Evolutionary conservation across 2,888 invertebrate genomes (phyloP).

Genomic region (Gnatocerus cornutus): DNA sequence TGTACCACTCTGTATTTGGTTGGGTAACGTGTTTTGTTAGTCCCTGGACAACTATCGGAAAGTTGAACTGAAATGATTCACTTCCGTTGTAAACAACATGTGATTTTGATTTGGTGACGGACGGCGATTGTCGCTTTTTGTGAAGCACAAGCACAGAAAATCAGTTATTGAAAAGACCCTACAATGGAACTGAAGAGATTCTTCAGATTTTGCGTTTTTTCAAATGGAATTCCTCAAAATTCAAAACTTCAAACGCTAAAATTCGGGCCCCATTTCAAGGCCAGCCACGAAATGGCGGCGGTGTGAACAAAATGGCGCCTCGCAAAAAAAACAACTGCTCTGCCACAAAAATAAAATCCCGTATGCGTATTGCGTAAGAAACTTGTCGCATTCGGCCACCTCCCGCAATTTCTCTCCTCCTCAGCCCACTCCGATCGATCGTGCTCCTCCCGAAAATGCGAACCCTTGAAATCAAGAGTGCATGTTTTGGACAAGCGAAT

Average conservation of each 20-base stretch:
- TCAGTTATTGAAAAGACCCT: too few species aligned
- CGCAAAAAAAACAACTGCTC: too few species aligned
- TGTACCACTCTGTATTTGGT: neutral
- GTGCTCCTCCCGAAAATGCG: neutral
- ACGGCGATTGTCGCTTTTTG: neutral
- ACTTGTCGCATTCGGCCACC: constrained; percentile 7
- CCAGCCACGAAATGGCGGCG: too few species aligned
- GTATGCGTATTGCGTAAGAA: constrained; percentile 22
- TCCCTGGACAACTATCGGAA: constrained; percentile 12
- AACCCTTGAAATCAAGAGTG: constrained; percentile 12
- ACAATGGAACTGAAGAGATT: too few species aligned
- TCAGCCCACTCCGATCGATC: constrained; percentile 9
- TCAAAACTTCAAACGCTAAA: too few species aligned
- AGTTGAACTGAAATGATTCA: constrained; percentile 23
- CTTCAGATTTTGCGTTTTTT: too few species aligned
- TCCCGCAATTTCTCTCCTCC: constrained; percentile 11
- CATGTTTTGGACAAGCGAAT: neutral
- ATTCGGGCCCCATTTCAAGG: too few species aligned
- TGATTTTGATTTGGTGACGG: neutral
- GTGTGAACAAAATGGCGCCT: too few species aligned
- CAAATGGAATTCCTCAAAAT: too few species aligned
- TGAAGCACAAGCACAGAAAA: neutral
- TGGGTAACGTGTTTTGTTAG: neutral
- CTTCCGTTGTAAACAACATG: constrained; percentile 28
- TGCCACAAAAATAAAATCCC: neutral